Percentiles rank a stretch among this genome's conserved stretches.
phyloP scores from a whole-genome alignment of 30 jellyfish, hydroid and myxozoan species.

The Aurelia sp. region DNA sequence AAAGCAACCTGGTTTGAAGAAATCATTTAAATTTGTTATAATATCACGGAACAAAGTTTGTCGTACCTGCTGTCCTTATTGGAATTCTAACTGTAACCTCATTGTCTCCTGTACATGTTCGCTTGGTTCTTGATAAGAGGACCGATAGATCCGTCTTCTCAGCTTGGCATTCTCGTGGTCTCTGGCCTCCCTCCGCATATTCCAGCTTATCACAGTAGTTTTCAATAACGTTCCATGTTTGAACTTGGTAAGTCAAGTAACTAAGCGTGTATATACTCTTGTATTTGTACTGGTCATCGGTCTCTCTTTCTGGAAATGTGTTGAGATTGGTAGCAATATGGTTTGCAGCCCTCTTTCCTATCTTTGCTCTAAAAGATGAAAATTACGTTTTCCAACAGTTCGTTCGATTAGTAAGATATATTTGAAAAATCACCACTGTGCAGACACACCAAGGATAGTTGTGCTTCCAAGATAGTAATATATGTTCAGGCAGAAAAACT shows the following conservation, averaged over 20 bases:
- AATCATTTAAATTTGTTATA: too few species aligned
- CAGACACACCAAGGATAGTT: too few species aligned
- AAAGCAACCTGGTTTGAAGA: too few species aligned
- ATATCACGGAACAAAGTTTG: too few species aligned
- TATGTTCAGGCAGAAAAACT: too few species aligned
- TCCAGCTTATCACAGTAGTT: constrained; percentile 19
- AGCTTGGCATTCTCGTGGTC: constrained; percentile 18
- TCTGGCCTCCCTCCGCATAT: constrained; percentile 34
- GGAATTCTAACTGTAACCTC: not conserved
- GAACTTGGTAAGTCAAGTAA: constrained; percentile 10
- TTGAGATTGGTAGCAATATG: constrained; percentile 1
- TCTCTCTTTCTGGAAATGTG: constrained; percentile 28
- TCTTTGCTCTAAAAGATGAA: not conserved
- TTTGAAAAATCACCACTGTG: too few species aligned
- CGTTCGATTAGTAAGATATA: too few species aligned
- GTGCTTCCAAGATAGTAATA: too few species aligned
- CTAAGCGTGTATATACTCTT: constrained; percentile 17
- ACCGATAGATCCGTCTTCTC: constrained; percentile 11
- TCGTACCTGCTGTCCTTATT: constrained; percentile 9
- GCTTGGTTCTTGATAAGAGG: constrained; percentile 1
- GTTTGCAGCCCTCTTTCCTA: constrained; percentile 24
- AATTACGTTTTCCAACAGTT: not conserved
- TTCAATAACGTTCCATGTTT: constrained; percentile 17
- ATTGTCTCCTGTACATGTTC: constrained; percentile 9
- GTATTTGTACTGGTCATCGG: not conserved